Conservation (phyloP, 2,888 invertebrate genomes). For the Ophioninae sp. region DNA sequence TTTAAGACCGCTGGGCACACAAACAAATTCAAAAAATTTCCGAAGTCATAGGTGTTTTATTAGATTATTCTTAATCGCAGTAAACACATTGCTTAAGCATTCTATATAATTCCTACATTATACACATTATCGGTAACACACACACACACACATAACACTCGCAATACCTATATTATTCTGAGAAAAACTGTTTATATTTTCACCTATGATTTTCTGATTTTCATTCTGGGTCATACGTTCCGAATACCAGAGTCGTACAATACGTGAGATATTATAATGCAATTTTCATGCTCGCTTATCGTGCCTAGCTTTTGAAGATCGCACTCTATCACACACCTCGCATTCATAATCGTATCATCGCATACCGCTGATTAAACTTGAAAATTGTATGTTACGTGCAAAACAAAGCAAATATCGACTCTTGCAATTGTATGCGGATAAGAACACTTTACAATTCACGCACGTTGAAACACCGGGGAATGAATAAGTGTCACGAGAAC, state of each 20-base stretch:
- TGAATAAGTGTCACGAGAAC: slow-evolving; percentile 21
- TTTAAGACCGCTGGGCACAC: no score
- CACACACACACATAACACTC: no score
- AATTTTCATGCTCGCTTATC: slow-evolving; percentile 53
- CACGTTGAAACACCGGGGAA: slow-evolving; percentile 12
- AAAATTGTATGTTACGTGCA: background rate
- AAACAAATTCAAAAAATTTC: no score
- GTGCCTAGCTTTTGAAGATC: slow-evolving; percentile 54
- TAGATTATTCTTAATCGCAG: no score
- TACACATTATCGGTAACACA: no score
- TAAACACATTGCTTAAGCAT: no score
- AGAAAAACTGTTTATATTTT: background rate
- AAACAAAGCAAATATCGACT: slow-evolving; percentile 35
- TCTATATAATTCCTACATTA: no score
- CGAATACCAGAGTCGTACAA: slow-evolving; percentile 4
- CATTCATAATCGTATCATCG: slow-evolving; percentile 41
- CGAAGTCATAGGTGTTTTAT: no score
- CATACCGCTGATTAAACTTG: slow-evolving; percentile 21
- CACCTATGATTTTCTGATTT: slow-evolving; percentile 1
- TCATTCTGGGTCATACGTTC: slow-evolving; percentile 10
- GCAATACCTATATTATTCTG: background rate
- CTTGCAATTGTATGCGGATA: slow-evolving; percentile 45
- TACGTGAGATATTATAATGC: slow-evolving; percentile 31
- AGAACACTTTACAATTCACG: slow-evolving; percentile 32
- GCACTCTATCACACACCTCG: slow-evolving; percentile 49